A percentile compares a stretch with the other conserved stretches of the same genome.
Evolutionary conservation across 2,797 vertebrate species (phyloP).

Genomic region (Typhlichthys eigenmanni): DNA sequence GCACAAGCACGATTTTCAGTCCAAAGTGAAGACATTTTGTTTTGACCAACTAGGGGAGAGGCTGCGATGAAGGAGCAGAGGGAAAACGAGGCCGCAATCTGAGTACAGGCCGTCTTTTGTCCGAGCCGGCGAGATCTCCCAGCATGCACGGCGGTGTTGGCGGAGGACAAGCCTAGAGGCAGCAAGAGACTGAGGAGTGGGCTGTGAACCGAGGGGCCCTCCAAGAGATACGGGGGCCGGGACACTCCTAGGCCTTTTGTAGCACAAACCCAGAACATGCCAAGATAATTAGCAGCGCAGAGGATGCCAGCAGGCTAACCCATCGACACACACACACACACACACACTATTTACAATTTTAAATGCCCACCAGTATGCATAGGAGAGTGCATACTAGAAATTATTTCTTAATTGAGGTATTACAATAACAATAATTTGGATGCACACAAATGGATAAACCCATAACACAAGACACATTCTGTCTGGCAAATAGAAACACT

Average conservation of each 20-base stretch:
- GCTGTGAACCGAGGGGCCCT: conserved; percentile 11
- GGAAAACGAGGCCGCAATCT: conserved; percentile 47
- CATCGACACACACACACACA: conserved; percentile 10
- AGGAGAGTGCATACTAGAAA: too few species aligned
- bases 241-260: conserved; percentile 23
- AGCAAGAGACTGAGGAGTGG: conserved; percentile 11
- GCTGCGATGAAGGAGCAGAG: conserved; percentile 34
- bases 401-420: too few species aligned
- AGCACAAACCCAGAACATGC: not conserved
- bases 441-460: too few species aligned
- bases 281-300: conserved; percentile 29
- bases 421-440: too few species aligned
- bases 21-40: conserved; percentile 7
- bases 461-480: too few species aligned
- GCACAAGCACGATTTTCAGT: not conserved
- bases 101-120: conserved; percentile 61
- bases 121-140: conserved; percentile 35
- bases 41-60: conserved; percentile 48
- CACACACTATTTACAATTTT: conserved; percentile 3
- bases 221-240: not conserved
- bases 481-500: too few species aligned
- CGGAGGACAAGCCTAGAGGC: conserved; percentile 16
- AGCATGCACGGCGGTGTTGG: conserved; percentile 28
- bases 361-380: too few species aligned
- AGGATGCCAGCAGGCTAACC: conserved; percentile 29